phyloP scores from a whole-genome alignment of 2,888 invertebrate genomes.

The Athrips mouffetella region DNA sequence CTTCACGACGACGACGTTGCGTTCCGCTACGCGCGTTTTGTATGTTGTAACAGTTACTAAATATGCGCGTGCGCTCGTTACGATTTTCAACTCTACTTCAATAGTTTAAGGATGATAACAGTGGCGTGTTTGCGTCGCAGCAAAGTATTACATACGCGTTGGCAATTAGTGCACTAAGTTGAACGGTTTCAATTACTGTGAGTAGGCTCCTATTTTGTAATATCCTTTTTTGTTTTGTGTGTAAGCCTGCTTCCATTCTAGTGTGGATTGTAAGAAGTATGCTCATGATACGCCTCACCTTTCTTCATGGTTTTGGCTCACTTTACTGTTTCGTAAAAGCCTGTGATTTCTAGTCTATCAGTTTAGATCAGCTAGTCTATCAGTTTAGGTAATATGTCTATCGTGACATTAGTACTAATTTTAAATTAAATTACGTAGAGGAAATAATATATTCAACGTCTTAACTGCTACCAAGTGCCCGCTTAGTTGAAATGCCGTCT shows the following conservation, averaged over 20 bases:
- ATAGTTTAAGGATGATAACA: neutral
- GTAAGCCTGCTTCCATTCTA: neutral
- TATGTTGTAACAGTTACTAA: conserved; percentile 27
- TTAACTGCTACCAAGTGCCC: too few relatives aligned
- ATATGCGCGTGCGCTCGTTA: conserved; percentile 2
- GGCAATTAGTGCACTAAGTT: conserved; percentile 36
- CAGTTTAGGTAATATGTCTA: too few relatives aligned
- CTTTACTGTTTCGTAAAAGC: too few relatives aligned
- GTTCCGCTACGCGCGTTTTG: conserved; percentile 38
- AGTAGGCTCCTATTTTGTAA: conserved; percentile 42
- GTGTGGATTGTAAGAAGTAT: neutral
- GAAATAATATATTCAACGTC: too few relatives aligned
- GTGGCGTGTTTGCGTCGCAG: neutral
- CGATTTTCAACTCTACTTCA: neutral
- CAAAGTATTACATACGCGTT: conserved; percentile 35
- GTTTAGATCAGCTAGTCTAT: too few relatives aligned
- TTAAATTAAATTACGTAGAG: too few relatives aligned
- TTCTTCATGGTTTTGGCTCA: too few relatives aligned
- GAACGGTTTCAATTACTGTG: conserved; percentile 50
- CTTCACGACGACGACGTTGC: conserved; percentile 23
- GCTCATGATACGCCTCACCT: neutral
- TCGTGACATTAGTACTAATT: too few relatives aligned
- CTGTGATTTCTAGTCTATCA: too few relatives aligned
- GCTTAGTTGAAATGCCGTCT: too few relatives aligned
- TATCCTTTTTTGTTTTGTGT: conserved; percentile 35